Evolutionary conservation across 1,140 invertebrate species (phyloP), one percentile per base, ranked within the genome.

Genomic region (Neodiprion virginianus): DNA sequence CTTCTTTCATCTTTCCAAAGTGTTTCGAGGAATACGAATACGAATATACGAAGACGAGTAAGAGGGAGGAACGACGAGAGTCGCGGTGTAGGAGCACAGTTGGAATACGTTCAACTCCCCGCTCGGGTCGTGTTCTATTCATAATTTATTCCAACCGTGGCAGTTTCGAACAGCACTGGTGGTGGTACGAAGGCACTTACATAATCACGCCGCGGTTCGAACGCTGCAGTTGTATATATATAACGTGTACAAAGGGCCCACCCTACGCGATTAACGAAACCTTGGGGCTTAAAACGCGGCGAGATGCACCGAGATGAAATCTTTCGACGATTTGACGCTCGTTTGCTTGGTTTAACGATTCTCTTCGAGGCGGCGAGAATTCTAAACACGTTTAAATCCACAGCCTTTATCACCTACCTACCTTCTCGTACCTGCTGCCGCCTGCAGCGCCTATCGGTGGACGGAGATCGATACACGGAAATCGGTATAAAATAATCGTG

Each of bases 121-220:
- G 53, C 53, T 61, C 53, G 53, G 53, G 53, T 61, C 53, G 53
- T 40, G 53, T 61, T 61, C 53, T 61, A 61, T 61, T 61, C 53
- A 61, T 61, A 61, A 61, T 61, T 61, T 61, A 61, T 61, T 61
- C 53, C 8, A 5, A 8, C 53, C 11, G 53, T 61, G 53, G 53
- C 8, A 61, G 53, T 14, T 12, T 14, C 53, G 28, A 40, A 40
- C 28, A 40, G 28, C 28, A 40, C 28, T 40, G 28, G 28, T 40
- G 28, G 11, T 61, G 53, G 11, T 17, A 12, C n/a, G n/a, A 61
- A 61, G 11, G 53, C n/a, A 61, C 53, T 61, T 11, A 61, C 7
- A n/a, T 61, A 61, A 61, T n/a, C 53, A 40, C 28, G 28, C 28
- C 1, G 5, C 53, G 11, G n/a, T 8, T 61, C 53, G n/a, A 14